phyloP scores from a whole-genome alignment of 1,140 invertebrate genomes.

The Drosophila trapezifrons region DNA sequence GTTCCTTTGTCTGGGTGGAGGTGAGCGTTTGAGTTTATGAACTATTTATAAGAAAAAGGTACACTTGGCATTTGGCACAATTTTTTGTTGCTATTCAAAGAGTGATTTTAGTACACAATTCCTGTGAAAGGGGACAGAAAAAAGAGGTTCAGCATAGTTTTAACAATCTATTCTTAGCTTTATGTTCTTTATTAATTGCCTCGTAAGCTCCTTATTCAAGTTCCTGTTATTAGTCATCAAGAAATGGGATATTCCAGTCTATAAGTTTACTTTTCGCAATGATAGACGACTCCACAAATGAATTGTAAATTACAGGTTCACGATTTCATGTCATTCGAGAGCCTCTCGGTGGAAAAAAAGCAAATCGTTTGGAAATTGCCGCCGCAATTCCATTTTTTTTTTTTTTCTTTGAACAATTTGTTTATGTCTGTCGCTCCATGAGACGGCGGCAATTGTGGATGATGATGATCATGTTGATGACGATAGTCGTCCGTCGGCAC shows the following conservation, averaged over 20 bases:
- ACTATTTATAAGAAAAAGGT: conserved; percentile 54
- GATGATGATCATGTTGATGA: conserved; percentile 23
- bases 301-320: conserved; percentile 77
- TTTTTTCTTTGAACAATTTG: conserved; percentile 63
- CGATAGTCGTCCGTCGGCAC: conserved; percentile 13
- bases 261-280: conserved; percentile 36
- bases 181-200: background rate
- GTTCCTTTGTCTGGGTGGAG: conserved; percentile 13
- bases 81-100: conserved; percentile 23
- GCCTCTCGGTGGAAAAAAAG: conserved; percentile 6
- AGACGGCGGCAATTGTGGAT: conserved; percentile 40
- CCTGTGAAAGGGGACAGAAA: background rate
- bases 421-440: conserved; percentile 60
- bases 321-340: conserved; percentile 53
- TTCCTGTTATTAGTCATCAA: background rate
- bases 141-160: background rate
- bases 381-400: conserved; percentile 67
- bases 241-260: background rate
- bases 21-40: conserved; percentile 6
- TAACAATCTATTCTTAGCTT: background rate
- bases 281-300: conserved; percentile 36
- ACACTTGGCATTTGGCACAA: conserved; percentile 69
- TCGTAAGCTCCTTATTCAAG: background rate
- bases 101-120: conserved; percentile 4
- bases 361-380: conserved; percentile 69